Conservation (phyloP, 2,113 vertebrate genomes). For the Barnardius zonarius region DNA sequence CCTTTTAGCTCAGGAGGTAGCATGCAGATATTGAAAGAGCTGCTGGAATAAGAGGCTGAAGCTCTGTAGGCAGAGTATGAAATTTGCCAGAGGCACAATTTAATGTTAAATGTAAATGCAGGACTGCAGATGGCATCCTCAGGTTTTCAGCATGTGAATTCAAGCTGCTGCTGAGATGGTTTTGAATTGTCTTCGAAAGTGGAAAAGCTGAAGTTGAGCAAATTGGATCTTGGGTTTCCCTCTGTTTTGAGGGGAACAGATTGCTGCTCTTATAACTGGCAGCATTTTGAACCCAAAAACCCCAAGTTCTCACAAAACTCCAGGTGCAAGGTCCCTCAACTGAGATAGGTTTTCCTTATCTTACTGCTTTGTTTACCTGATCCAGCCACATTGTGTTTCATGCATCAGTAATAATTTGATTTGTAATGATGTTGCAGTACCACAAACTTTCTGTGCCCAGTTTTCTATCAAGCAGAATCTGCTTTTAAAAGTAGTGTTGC, state of each 20-base stretch:
- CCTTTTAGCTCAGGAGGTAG: neutral
- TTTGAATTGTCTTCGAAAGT: neutral
- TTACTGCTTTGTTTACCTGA: neutral
- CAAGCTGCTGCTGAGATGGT: neutral
- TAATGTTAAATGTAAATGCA: neutral
- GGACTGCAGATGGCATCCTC: slow-evolving; percentile 23
- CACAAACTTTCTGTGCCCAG: neutral
- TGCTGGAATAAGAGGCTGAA: neutral
- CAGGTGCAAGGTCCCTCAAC: neutral
- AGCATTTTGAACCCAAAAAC: neutral
- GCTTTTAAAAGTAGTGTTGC: neutral
- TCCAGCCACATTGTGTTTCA: neutral
- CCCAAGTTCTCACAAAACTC: neutral
- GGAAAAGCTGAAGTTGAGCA: neutral
- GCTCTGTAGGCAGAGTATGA: neutral
- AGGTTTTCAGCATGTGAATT: neutral
- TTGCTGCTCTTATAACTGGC: neutral
- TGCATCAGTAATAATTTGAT: neutral
- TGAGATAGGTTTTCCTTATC: neutral
- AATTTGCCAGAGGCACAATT: neutral
- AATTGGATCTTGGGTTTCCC: neutral
- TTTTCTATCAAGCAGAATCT: neutral
- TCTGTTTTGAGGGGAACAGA: slow-evolving; percentile 11
- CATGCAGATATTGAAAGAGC: neutral
- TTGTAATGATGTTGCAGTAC: neutral